phyloP scores from a whole-genome alignment of 2,797 vertebrate genomes.

The Benthosema pterotum region DNA sequence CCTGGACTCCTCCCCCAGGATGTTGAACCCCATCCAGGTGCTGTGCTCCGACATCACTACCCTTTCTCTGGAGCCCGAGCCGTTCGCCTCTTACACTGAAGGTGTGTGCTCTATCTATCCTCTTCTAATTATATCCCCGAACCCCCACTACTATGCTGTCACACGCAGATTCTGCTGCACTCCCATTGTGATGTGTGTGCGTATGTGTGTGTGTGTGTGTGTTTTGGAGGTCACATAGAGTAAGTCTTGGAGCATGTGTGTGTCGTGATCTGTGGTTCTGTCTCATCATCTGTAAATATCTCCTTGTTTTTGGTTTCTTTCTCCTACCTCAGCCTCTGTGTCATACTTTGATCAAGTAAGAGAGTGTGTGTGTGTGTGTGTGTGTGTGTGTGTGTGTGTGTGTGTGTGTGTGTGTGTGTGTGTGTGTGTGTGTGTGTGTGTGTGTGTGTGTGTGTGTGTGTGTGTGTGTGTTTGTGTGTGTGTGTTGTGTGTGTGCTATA shows the following conservation, averaged over 20 bases:
- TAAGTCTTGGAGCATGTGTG: constrained; percentile 16
- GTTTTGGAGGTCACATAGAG: no score
- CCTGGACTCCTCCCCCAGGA: constrained; percentile 82
- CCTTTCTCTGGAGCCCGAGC: constrained; percentile 84
- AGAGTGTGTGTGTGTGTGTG: constrained; percentile 5
- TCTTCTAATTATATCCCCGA: constrained; percentile 62
- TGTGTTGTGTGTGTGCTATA: constrained; percentile 4
- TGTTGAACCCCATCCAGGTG: constrained; percentile 85
- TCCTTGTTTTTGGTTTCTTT: no score
- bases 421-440: no score
- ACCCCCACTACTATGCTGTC: constrained; percentile 46
- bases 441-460: constrained; percentile 22
- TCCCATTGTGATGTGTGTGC: constrained; percentile 41
- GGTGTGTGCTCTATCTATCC: constrained; percentile 75
- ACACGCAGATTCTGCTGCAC: constrained; percentile 45
- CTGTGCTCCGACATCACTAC: constrained; percentile 85
- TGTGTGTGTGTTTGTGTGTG: constrained; percentile 1
- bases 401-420: neutral
- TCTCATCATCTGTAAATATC: no score
- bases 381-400: neutral
- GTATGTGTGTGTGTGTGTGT: neutral
- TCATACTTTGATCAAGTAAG: constrained; percentile 3
- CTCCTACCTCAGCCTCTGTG: no score
- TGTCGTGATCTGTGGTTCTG: neutral
- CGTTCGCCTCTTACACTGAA: constrained; percentile 85